Evolutionary conservation across 2,113 vertebrate genomes (phyloP).

Genomic region (Ariopsis seemanni): DNA sequence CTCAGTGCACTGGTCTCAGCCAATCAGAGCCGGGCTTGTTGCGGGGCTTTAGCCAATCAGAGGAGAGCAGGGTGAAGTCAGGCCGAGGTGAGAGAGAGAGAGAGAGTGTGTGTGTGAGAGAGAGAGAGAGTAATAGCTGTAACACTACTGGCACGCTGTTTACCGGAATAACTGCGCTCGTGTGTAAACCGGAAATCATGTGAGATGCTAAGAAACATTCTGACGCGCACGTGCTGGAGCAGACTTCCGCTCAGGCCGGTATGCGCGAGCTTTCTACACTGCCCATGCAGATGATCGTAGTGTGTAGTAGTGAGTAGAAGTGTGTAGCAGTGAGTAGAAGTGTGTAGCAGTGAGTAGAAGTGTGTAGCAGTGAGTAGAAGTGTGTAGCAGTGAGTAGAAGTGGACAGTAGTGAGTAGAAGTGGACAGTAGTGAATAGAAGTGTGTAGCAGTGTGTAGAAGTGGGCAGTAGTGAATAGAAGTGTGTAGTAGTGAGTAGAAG

Average conservation of each 20-base stretch:
- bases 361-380: too few relatives aligned
- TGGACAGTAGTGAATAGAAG: too few relatives aligned
- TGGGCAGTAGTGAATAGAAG: too few relatives aligned
- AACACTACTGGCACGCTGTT: not conserved
- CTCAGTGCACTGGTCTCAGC: not conserved
- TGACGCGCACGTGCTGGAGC: not conserved
- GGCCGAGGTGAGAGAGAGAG: not conserved
- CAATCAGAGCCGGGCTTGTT: not conserved
- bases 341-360: too few relatives aligned
- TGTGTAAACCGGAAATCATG: not conserved
- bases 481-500: too few relatives aligned
- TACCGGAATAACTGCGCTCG: not conserved
- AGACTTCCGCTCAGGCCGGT: not conserved
- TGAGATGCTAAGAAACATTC: slow-evolving; percentile 10
- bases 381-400: too few relatives aligned
- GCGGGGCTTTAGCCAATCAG: not conserved
- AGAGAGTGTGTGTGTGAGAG: not conserved
- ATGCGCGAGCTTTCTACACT: not conserved
- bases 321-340: too few relatives aligned
- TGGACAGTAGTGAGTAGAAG: too few relatives aligned
- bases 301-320: too few relatives aligned
- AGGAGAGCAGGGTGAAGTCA: not conserved
- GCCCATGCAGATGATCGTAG: too few relatives aligned
- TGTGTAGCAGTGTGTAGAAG: too few relatives aligned
- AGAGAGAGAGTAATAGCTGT: not conserved